phyloP scores from a whole-genome alignment of 2,113 vertebrate genomes.

The Oncorhynchus gorbuscha region DNA sequence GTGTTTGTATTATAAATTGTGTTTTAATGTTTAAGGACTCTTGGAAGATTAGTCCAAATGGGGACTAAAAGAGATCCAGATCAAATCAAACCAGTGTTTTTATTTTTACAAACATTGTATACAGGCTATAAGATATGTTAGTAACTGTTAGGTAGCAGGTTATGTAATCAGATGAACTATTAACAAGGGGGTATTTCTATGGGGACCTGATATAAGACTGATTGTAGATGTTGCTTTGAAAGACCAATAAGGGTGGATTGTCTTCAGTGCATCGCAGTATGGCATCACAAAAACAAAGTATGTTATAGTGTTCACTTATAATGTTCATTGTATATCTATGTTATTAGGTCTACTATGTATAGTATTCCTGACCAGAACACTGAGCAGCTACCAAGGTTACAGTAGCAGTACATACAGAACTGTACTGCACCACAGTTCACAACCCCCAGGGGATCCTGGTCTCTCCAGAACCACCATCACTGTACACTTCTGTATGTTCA shows the following conservation, averaged over 20 bases:
- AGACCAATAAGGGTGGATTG: not conserved
- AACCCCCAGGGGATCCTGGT: conserved; percentile 45
- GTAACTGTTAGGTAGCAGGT: too few species aligned
- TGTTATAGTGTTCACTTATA: conserved; percentile 2
- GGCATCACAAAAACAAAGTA: not conserved
- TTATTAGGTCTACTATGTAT: not conserved
- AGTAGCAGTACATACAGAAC: conserved; percentile 8
- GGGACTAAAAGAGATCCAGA: too few species aligned
- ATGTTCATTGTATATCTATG: not conserved
- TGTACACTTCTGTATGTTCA: conserved; percentile 26
- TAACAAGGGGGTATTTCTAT: too few species aligned
- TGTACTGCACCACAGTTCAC: conserved; percentile 10
- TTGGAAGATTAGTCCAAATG: too few species aligned
- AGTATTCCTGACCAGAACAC: conserved; percentile 8
- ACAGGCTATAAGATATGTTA: too few species aligned
- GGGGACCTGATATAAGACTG: too few species aligned
- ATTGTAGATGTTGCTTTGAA: too few species aligned
- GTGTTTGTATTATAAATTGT: too few species aligned
- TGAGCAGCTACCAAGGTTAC: not conserved
- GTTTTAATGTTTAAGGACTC: too few species aligned
- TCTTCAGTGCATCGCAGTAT: not conserved
- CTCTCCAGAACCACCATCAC: conserved; percentile 40
- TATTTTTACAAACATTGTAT: conserved; percentile 32
- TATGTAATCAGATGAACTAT: too few species aligned
- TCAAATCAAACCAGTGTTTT: too few species aligned